These are phyloP conservation scores for Poeciliopsis prolifica DNA, from an alignment of 2,113 vertebrate species.

Conservation along the genomic window DNA sequence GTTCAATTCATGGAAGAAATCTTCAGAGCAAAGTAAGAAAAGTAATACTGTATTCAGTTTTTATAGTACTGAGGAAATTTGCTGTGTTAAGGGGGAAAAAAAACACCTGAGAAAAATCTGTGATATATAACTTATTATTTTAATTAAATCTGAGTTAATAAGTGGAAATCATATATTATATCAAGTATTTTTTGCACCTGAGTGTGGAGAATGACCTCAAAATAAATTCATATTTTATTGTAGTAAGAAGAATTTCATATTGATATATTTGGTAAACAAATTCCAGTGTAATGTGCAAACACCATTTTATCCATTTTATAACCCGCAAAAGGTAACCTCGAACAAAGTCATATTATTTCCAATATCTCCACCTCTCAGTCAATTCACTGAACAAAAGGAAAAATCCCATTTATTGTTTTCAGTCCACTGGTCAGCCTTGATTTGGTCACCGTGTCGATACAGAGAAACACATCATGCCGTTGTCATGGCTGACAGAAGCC, in stretches of 20 bases:
- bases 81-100: neutral
- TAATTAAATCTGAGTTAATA: neutral
- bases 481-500: slow-evolving; percentile 14
- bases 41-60: neutral
- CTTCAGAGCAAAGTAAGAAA: neutral
- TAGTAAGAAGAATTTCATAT: neutral
- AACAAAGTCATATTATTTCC: neutral
- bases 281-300: neutral
- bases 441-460: neutral
- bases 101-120: too few relatives aligned
- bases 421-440: neutral
- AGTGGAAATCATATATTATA: neutral
- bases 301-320: neutral
- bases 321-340: neutral
- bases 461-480: neutral
- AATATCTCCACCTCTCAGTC: neutral
- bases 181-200: neutral
- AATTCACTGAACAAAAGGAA: neutral
- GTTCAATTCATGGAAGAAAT: neutral
- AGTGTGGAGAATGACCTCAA: neutral
- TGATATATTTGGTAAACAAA: neutral
- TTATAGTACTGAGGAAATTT: neutral
- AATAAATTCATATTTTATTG: neutral
- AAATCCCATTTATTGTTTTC: neutral
- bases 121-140: neutral